A percentile compares a stretch with the other conserved stretches of the same genome.
These are phyloP conservation scores for Bombycilla garrulus DNA, from an alignment of 2,113 vertebrate genomes.

Conservation along the genomic window DNA sequence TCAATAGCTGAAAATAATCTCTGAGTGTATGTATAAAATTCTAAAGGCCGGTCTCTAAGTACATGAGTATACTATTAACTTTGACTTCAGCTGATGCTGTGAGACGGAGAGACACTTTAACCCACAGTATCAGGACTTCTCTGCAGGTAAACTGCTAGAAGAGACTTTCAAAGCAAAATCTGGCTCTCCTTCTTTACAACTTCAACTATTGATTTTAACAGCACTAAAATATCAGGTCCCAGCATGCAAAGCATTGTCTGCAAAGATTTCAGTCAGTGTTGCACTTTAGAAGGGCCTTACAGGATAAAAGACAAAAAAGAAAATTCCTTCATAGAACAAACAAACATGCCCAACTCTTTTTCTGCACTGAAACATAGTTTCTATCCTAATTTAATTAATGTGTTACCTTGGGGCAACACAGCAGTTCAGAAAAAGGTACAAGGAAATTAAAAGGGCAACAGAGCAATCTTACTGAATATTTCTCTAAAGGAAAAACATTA, in stretches of 20 bases:
- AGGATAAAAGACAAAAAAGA: not conserved
- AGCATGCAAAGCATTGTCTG: not conserved
- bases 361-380: constrained; percentile 43
- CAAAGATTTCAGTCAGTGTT: not conserved
- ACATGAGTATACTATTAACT: not conserved
- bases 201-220: not conserved
- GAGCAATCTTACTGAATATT: constrained; percentile 41
- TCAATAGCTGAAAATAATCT: not conserved
- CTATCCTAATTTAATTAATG: constrained; percentile 62
- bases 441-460: constrained; percentile 70
- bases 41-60: not conserved
- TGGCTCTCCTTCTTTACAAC: not conserved
- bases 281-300: not conserved
- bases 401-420: constrained; percentile 55
- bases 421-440: constrained; percentile 59
- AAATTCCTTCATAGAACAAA: constrained; percentile 32
- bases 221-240: not conserved
- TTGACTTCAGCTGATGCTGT: not conserved
- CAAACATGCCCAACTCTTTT: constrained; percentile 41
- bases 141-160: not conserved
- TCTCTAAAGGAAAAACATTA: constrained; percentile 38
- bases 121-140: not conserved
- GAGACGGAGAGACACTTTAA: not conserved
- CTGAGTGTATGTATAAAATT: not conserved
- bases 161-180: not conserved